Conservation (phyloP, 2,797 vertebrate genomes). For the Sebastiscus tertius region DNA sequence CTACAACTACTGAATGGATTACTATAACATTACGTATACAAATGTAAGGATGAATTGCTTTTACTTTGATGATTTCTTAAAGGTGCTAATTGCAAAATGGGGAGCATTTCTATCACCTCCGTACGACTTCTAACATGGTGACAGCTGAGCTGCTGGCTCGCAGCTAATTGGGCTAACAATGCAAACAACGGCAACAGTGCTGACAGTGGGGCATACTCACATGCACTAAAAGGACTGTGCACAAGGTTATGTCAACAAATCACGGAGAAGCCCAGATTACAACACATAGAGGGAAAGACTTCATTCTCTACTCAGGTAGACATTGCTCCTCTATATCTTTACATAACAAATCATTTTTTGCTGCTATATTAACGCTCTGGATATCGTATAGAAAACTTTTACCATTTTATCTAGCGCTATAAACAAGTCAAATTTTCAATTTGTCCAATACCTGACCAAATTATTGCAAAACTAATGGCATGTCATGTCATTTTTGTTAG, state of each 20-base stretch:
- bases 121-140: no score
- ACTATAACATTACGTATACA: neutral
- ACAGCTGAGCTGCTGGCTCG: no score
- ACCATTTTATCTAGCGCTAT: neutral
- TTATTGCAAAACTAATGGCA: neutral
- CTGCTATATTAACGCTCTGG: neutral
- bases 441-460: neutral
- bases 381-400: neutral
- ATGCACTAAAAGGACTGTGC: no score
- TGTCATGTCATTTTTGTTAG: neutral
- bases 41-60: neutral
- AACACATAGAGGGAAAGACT: no score
- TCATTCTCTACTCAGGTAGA: neutral
- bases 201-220: no score
- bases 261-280: rapidly evolving
- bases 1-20: neutral
- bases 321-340: neutral
- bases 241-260: no score
- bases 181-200: no score
- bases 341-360: neutral
- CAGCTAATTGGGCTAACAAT: no score
- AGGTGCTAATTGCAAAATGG: no score
- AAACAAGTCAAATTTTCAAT: neutral
- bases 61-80: no score
- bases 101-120: no score